A percentile compares a stretch with the other conserved stretches of the same genome.
These are phyloP conservation scores for Aphaenogaster floridana DNA, from an alignment of 1,140 invertebrate species.

Conservation along the genomic window DNA sequence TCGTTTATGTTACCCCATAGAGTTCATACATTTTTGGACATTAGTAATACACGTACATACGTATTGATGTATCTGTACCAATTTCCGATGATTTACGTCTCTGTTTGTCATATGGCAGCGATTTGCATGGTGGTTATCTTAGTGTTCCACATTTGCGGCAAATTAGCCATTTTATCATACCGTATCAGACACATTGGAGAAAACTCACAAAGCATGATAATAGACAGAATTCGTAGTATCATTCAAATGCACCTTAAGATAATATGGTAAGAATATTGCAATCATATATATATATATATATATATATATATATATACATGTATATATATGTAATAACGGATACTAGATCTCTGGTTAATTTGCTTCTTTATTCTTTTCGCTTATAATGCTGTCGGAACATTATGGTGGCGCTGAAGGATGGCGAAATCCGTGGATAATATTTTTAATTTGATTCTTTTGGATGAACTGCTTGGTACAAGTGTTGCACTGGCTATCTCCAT, in stretches of 20 bases:
- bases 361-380: background rate
- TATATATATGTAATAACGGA: too few relatives aligned
- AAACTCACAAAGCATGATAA: background rate
- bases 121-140: conserved; percentile 21
- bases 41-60: background rate
- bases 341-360: background rate
- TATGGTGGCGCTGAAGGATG: conserved; percentile 63
- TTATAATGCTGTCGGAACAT: background rate
- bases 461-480: conserved; percentile 70
- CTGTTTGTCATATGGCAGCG: conserved; percentile 21
- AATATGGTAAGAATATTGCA: conserved; percentile 12
- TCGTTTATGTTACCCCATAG: conserved; percentile 10
- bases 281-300: background rate
- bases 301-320: too few relatives aligned
- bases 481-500: conserved; percentile 66
- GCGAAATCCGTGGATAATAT: conserved; percentile 68
- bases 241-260: conserved; percentile 32
- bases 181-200: conserved; percentile 26
- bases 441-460: conserved; percentile 71
- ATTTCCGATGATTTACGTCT: conserved; percentile 9
- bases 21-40: conserved; percentile 22
- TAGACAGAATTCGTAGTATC: background rate
- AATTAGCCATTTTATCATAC: conserved; percentile 36
- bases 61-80: conserved; percentile 25
- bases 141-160: conserved; percentile 31